Base-by-base conservation (phyloP, 2,888 invertebrate species). In the Drosophila seclusa region DNA sequence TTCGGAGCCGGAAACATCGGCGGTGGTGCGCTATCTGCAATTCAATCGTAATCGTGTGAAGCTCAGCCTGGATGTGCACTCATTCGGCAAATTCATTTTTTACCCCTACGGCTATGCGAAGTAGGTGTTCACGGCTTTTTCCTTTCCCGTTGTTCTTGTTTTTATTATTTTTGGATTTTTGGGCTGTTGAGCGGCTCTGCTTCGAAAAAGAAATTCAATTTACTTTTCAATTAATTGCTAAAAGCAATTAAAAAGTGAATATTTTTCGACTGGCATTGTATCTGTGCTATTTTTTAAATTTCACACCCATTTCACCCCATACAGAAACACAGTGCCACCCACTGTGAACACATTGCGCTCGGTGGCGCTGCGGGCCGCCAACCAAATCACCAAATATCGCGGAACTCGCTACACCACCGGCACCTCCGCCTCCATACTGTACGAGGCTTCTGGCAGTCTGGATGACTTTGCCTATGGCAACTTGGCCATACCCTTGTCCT, bases 391-490 rank as follows among this genome's bases (percentile, higher is more conserved):
- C 72, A 92, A 90, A 83, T 92, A 93, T 78, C 58, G 89, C 91
- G 73, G 92, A 93, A 78, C 93, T 4, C 84, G 82, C 16, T 95
- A 95, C 73, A 89, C 92, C 1, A 94, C 95, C 54, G 95, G 95
- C 4, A 95, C 94, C 4, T 93, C 93, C 0, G 89, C 94, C 1
- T 93, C 94, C 18, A 90, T 95, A 8, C 93, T 94, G 77, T 95
- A 95, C 76, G 92, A 93, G 21, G 94, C 95, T 38, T 91, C 92
- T 50, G 96, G 96, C 42, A 95, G 95, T 42, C 94, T 95, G 76
- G 95, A 95, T 86, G 96, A 96, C 85, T 96, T 95, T 91, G 95
- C 95, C 32, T 95, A 95, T 91, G 94, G 92, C n/a, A 93, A 93
- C 32, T 80, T 93, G 77, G 94, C 93, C 40, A 94, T 95, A 50